phyloP scores from a whole-genome alignment of 2,888 invertebrate genomes.

The Acronicta leporina region DNA sequence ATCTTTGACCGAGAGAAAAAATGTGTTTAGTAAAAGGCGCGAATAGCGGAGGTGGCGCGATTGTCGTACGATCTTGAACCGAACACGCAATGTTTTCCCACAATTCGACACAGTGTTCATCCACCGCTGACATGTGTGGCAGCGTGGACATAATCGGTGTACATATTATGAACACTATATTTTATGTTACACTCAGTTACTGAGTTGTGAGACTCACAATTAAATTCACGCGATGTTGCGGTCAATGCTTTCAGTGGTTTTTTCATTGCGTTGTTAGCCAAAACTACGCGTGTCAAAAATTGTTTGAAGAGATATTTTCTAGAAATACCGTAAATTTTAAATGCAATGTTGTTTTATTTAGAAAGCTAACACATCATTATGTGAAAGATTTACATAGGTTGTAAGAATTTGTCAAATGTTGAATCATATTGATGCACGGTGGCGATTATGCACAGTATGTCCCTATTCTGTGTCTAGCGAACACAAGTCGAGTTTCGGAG shows the following conservation, averaged over 20 bases:
- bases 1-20: conserved; percentile 48
- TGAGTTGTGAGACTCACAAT: conserved; percentile 20
- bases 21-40: conserved; percentile 58
- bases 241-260: conserved; percentile 40
- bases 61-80: conserved; percentile 74
- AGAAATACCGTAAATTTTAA: conserved; percentile 5
- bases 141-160: conserved; percentile 25
- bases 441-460: conserved; percentile 44
- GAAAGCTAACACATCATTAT: too few relatives aligned
- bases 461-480: conserved; percentile 64
- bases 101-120: conserved; percentile 59
- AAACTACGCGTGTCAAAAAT: conserved; percentile 25
- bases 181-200: conserved; percentile 19
- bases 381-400: neutral
- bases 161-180: conserved; percentile 27
- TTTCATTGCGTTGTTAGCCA: conserved; percentile 27
- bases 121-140: conserved; percentile 15
- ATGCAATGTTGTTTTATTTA: too few relatives aligned
- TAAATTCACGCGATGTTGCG: conserved; percentile 40
- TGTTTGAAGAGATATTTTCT: conserved; percentile 4
- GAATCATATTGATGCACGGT: conserved; percentile 27
- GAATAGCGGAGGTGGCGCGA: conserved; percentile 72
- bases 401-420: neutral
- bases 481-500: conserved; percentile 65
- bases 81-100: conserved; percentile 61